These are phyloP conservation scores for Metallyticus violacea DNA, from an alignment of 2,888 invertebrate genomes.

Conservation along the genomic window DNA sequence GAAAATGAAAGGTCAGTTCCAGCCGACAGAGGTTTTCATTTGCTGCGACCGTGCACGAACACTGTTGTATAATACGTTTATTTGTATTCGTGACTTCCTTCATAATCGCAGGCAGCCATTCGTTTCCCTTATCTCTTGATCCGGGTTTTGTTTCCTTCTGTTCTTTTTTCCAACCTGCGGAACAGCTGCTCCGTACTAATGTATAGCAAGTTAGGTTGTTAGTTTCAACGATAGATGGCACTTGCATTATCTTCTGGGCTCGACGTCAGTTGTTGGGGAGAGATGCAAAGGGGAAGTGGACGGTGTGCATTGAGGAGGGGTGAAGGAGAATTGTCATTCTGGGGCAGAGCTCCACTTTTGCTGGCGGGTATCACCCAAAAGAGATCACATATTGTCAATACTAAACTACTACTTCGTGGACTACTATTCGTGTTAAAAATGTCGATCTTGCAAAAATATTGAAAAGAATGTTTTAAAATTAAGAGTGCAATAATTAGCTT, in stretches of 20 bases:
- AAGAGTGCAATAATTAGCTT: too few relatives aligned
- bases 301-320: neutral
- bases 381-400: neutral
- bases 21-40: neutral
- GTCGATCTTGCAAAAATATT: neutral
- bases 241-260: conserved; percentile 5
- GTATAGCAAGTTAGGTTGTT: neutral
- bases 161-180: neutral
- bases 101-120: neutral
- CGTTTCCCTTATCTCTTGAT: neutral
- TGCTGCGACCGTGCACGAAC: neutral
- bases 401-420: neutral
- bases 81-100: neutral
- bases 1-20: neutral
- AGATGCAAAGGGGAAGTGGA: neutral
- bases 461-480: too few relatives aligned
- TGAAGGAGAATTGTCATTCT: neutral
- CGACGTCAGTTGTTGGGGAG: neutral
- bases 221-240: conserved; percentile 24
- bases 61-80: neutral
- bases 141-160: neutral
- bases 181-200: neutral
- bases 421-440: neutral
- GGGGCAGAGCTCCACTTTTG: neutral
- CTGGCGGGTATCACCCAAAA: neutral